Evolutionary conservation across 2,888 invertebrate genomes (phyloP).

Genomic region (Acleris holmiana): DNA sequence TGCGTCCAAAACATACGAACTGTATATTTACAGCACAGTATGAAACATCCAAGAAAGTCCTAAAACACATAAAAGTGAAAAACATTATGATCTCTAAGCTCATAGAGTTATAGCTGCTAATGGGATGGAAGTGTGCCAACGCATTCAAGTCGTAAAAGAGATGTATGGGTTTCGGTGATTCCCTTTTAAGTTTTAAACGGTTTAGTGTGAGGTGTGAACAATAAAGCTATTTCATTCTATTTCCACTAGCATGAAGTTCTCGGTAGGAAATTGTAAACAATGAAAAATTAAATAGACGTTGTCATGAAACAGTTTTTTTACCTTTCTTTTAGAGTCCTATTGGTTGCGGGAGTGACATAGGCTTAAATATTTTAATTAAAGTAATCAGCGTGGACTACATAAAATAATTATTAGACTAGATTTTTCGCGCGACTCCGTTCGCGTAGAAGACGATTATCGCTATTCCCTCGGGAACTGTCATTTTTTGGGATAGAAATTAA

Average conservation of each 20-base stretch:
- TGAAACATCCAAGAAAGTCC: neutral
- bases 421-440: too few relatives aligned
- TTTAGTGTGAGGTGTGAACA: conserved; percentile 20
- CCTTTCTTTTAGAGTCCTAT: too few relatives aligned
- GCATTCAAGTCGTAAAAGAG: conserved; percentile 31
- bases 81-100: conserved; percentile 1
- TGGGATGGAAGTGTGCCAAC: conserved; percentile 3
- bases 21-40: conserved; percentile 18
- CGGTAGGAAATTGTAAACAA: too few relatives aligned
- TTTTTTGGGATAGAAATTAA: too few relatives aligned
- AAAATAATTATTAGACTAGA: too few relatives aligned
- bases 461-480: too few relatives aligned
- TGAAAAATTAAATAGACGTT: too few relatives aligned
- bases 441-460: too few relatives aligned
- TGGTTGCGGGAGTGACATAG: too few relatives aligned
- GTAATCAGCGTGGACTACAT: too few relatives aligned
- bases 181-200: conserved; percentile 30
- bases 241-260: neutral
- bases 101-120: neutral
- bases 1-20: conserved; percentile 14
- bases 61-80: neutral
- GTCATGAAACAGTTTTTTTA: too few relatives aligned
- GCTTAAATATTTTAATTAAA: too few relatives aligned
- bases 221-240: neutral
- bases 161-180: conserved; percentile 15